Evolutionary conservation across 2,888 invertebrate genomes (phyloP).

Genomic region (Protonemura montana): DNA sequence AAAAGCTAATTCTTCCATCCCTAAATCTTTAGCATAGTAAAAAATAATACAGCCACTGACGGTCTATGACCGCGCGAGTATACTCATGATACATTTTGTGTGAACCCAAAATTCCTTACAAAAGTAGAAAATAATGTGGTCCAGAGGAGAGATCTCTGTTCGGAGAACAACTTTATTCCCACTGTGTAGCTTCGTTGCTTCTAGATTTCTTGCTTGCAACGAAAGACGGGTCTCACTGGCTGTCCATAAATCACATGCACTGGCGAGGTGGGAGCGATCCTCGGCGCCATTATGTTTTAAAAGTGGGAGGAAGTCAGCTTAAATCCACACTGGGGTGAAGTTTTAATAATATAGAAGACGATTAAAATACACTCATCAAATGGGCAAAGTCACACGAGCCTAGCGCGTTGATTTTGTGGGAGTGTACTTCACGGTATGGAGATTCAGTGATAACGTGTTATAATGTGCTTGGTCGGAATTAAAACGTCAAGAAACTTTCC

Average conservation of each 20-base stretch:
- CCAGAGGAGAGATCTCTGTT: constrained; percentile 9
- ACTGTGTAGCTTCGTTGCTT: not conserved
- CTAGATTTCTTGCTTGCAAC: constrained; percentile 32
- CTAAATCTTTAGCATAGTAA: constrained; percentile 21
- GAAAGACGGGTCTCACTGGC: constrained; percentile 9
- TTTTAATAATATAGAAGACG: constrained; percentile 16
- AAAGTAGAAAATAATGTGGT: constrained; percentile 39
- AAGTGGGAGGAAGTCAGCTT: constrained; percentile 33
- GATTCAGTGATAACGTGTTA: not conserved
- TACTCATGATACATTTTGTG: constrained; percentile 3
- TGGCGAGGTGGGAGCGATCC: constrained; percentile 31
- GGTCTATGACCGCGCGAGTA: not conserved
- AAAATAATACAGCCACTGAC: constrained; percentile 1
- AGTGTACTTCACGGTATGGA: not conserved
- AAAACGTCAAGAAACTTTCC: constrained; percentile 9
- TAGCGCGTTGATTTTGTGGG: not conserved
- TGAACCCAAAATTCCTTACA: constrained; percentile 37
- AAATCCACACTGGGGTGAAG: constrained; percentile 35
- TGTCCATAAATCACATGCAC: constrained; percentile 29
- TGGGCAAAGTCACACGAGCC: not conserved
- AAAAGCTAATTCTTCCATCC: constrained; percentile 31
- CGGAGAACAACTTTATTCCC: constrained; percentile 14
- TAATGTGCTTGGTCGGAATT: not conserved
- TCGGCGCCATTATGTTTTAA: constrained; percentile 31
- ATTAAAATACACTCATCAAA: constrained; percentile 38